phyloP scores from a whole-genome alignment of 2,888 invertebrate species.

The Dimorphilus gyrociliatus region DNA sequence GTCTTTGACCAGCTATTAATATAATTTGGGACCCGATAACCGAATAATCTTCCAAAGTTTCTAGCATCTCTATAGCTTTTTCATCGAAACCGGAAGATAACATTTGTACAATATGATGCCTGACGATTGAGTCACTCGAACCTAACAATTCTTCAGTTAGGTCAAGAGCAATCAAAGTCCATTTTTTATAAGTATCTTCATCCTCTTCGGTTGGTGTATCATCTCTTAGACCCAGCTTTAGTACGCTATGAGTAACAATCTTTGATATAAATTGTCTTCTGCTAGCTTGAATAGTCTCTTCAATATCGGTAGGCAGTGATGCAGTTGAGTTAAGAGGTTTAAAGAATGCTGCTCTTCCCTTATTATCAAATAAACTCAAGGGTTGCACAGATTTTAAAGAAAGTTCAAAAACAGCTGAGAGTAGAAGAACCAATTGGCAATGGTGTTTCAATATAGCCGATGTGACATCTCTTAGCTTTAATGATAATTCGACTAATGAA shows the following conservation, averaged over 20 bases:
- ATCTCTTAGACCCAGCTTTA: too few species aligned
- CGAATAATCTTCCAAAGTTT: slow-evolving; percentile 52
- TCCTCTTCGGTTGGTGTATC: too few species aligned
- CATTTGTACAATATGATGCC: too few species aligned
- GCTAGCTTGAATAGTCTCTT: slow-evolving; percentile 50
- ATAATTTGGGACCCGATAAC: slow-evolving; percentile 54
- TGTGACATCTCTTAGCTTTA: slow-evolving; percentile 57
- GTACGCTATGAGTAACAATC: too few species aligned
- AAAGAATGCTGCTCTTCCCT: slow-evolving; percentile 37
- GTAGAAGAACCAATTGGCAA: slow-evolving; percentile 56
- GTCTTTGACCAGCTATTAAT: slow-evolving; percentile 61
- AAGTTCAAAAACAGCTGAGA: slow-evolving; percentile 63
- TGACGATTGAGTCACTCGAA: too few species aligned
- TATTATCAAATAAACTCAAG: slow-evolving; percentile 60
- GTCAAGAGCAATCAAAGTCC: too few species aligned
- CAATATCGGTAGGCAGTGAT: slow-evolving; percentile 47
- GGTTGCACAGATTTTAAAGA: slow-evolving; percentile 51
- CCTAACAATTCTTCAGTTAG: too few species aligned
- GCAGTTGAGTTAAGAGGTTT: slow-evolving; percentile 40
- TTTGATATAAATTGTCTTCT: too few species aligned
- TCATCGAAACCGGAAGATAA: too few species aligned
- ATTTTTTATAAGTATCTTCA: too few species aligned
- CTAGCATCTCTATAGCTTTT: slow-evolving; percentile 42
- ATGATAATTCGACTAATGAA: slow-evolving; percentile 59
- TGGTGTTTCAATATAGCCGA: slow-evolving; percentile 61